Conservation (phyloP, 2,113 vertebrate species). For the Tupaia chinensis region DNA sequence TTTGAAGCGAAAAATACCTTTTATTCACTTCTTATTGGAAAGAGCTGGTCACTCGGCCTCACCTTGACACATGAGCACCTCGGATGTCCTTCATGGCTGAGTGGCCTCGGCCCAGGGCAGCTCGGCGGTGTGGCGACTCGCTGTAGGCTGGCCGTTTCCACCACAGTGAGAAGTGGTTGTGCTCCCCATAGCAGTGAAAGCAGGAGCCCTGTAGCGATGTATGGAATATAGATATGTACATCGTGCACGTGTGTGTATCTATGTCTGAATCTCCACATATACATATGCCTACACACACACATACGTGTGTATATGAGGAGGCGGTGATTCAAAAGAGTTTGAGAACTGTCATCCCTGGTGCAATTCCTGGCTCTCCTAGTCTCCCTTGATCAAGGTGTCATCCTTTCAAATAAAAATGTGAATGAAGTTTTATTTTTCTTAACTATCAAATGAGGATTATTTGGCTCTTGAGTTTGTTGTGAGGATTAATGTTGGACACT, state of each 20-base stretch:
- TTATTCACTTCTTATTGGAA: neutral
- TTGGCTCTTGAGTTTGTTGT: neutral
- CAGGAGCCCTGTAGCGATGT: neutral
- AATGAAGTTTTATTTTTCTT: neutral
- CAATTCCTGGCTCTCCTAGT: neutral
- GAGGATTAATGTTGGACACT: neutral
- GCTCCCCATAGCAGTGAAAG: neutral
- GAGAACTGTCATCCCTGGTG: neutral
- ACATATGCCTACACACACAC: too few species aligned
- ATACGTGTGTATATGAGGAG: neutral
- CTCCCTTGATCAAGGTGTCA: neutral
- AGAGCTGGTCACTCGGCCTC: neutral
- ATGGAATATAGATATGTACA: neutral
- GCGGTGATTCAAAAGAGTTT: neutral
- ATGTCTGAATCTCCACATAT: neutral
- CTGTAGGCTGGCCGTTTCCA: neutral
- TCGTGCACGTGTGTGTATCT: neutral
- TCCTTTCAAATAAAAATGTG: neutral
- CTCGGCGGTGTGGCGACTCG: rapidly evolving
- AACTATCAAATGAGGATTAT: neutral
- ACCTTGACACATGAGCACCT: neutral
- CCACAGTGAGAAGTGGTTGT: neutral
- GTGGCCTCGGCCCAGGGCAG: too few species aligned
- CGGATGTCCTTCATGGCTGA: neutral
- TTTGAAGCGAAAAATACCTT: neutral